phyloP scores from a whole-genome alignment of 2,113 vertebrate species.

The Zosterops lateralis region DNA sequence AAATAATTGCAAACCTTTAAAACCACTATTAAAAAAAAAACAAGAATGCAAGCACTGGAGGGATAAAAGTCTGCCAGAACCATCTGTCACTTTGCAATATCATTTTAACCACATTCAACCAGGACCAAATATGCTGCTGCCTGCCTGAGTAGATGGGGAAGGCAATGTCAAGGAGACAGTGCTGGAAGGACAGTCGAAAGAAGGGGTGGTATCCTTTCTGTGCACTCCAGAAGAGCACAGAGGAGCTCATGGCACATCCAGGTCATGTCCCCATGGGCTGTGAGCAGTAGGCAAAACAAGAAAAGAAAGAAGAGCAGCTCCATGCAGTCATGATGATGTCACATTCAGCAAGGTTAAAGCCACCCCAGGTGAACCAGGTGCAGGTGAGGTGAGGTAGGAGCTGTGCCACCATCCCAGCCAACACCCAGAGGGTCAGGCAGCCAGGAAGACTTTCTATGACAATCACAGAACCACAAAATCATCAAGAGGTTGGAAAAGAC shows the following conservation, averaged over 20 bases:
- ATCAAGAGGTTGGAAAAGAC: background rate
- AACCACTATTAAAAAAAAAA: background rate
- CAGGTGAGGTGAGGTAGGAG: background rate
- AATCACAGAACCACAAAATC: background rate
- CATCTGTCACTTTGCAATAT: background rate
- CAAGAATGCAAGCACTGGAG: background rate
- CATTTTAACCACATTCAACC: background rate
- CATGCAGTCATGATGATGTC: background rate
- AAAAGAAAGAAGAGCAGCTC: background rate
- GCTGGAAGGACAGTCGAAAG: background rate
- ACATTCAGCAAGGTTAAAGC: accelerated
- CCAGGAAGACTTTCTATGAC: background rate
- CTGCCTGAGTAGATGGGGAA: background rate
- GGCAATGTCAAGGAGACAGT: background rate
- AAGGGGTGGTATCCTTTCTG: background rate
- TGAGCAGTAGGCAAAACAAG: background rate
- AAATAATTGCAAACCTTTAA: background rate
- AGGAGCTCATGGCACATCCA: background rate
- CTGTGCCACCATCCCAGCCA: background rate
- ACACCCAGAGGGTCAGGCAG: background rate
- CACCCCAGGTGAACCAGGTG: background rate
- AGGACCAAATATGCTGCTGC: background rate
- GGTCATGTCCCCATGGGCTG: background rate
- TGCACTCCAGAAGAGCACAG: background rate
- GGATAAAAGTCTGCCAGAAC: background rate